Evolutionary conservation across 2,113 vertebrate genomes (phyloP).

Genomic region (cat (Felis catus)): DNA sequence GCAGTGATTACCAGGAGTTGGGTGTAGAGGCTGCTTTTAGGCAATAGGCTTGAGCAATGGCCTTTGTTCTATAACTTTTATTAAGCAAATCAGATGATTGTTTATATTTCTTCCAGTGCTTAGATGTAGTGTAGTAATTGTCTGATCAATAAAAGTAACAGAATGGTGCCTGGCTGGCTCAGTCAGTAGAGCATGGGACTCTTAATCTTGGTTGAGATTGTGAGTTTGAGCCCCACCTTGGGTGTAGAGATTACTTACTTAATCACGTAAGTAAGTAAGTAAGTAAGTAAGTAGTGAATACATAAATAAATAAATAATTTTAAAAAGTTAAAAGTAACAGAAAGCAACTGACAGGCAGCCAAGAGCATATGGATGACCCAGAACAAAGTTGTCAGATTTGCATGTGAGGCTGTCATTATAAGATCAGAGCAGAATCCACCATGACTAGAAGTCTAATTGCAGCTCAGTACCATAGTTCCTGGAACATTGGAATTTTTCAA

Average conservation of each 20-base stretch:
- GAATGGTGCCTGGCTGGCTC: not conserved
- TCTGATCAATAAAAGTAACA: not conserved
- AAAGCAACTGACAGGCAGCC: not conserved
- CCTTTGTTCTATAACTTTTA: not conserved
- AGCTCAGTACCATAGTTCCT: not conserved
- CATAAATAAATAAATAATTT: not conserved
- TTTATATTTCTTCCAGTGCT: not conserved
- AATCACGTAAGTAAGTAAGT: not conserved
- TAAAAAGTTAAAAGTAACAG: not conserved
- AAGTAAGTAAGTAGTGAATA: not conserved
- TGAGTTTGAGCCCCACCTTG: not conserved
- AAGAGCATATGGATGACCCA: not conserved
- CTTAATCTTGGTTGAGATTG: not conserved
- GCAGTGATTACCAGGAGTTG: not conserved
- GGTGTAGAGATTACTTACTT: not conserved
- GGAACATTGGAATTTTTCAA: not conserved
- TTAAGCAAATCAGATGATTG: constrained; percentile 41
- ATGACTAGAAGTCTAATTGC: not conserved
- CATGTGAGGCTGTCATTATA: not conserved
- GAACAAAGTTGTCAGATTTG: constrained; percentile 24
- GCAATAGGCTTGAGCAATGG: not conserved
- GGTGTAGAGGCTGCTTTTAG: not conserved
- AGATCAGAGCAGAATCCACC: not conserved
- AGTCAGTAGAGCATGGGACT: not conserved
- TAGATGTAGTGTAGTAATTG: not conserved